Conservation (phyloP, 2,888 invertebrate species). For the Macaria liturata region DNA sequence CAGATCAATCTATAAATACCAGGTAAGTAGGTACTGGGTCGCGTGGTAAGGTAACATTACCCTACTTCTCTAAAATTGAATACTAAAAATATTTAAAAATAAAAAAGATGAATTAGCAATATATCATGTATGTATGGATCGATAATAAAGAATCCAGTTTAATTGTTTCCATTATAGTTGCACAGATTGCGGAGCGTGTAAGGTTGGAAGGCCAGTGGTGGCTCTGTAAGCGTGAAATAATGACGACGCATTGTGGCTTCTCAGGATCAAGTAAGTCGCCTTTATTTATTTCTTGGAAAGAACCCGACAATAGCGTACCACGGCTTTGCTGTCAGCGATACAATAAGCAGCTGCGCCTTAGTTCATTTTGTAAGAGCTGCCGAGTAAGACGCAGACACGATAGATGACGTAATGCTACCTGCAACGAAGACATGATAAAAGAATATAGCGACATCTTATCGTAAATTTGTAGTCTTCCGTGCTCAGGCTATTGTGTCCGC, state of each 20-base stretch:
- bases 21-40: too few relatives aligned
- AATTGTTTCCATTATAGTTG: too few relatives aligned
- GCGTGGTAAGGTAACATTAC: too few relatives aligned
- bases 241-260: slow-evolving; percentile 71
- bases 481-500: slow-evolving; percentile 51
- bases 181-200: not conserved
- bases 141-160: too few relatives aligned
- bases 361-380: slow-evolving; percentile 62
- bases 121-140: too few relatives aligned
- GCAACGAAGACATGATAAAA: slow-evolving; percentile 54
- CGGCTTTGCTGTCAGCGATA: slow-evolving; percentile 75
- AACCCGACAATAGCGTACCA: slow-evolving; percentile 68
- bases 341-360: slow-evolving; percentile 71
- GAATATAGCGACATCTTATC: slow-evolving; percentile 49
- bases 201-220: slow-evolving; percentile 19
- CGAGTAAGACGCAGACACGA: slow-evolving; percentile 56
- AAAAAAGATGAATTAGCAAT: too few relatives aligned
- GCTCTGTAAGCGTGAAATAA: slow-evolving; percentile 67
- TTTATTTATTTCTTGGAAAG: slow-evolving; percentile 72
- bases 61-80: too few relatives aligned
- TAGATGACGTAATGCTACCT: slow-evolving; percentile 67
- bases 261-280: slow-evolving; percentile 73
- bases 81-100: too few relatives aligned
- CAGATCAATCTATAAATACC: slow-evolving; percentile 51
- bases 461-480: slow-evolving; percentile 50